Evolutionary conservation across 2,113 vertebrate species (phyloP), one percentile per base, ranked within the genome.

Genomic region (Chaenocephalus aceratus): DNA sequence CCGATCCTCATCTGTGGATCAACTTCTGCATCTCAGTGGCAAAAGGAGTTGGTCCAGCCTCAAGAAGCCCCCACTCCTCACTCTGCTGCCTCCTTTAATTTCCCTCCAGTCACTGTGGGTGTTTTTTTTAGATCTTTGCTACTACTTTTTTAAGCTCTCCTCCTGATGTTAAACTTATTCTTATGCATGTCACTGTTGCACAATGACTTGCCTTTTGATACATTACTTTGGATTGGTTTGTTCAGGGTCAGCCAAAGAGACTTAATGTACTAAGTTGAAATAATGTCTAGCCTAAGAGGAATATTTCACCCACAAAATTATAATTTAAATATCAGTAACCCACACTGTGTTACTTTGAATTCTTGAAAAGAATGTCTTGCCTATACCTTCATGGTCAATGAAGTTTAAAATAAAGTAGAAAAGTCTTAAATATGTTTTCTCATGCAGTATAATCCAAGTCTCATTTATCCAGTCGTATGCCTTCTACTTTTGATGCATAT

Each of bases 161-260:
- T 62, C 9, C 77, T 83, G 21, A 21, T 21, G 21, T 21, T 21
- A 21, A 41, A 73, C 62, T 15, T 45, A 53, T 59, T 78, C 81
- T 86, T 77, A 64, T 90, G 91, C 89, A 93, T 92, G 91, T 82
- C 72, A 79, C 85, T 67, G 56, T 82, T 80, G 84, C 86, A 79
- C 77, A 83, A 75, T 67, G 72, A 73, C 67, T 83, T 83, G 69
- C 65, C 65, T 80, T 80, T 82, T 71, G 82, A 73, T 72, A 66
- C 54, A 56, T 87, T 52, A 70, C 34, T 78, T 80, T 85, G 67
- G 26, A 56, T 48, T 51, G 70, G 41, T 80, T 48, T 61, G n/a
- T 88, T 69, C 9, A 61, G 65, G 83, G 63, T 75, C n/a, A 64
- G 73, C 53, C n/a, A 0, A 10, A 79, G 70, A 76, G 45, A 69